Conservation (phyloP, 2,888 invertebrate genomes). For the Dermolepida albohirtum region DNA sequence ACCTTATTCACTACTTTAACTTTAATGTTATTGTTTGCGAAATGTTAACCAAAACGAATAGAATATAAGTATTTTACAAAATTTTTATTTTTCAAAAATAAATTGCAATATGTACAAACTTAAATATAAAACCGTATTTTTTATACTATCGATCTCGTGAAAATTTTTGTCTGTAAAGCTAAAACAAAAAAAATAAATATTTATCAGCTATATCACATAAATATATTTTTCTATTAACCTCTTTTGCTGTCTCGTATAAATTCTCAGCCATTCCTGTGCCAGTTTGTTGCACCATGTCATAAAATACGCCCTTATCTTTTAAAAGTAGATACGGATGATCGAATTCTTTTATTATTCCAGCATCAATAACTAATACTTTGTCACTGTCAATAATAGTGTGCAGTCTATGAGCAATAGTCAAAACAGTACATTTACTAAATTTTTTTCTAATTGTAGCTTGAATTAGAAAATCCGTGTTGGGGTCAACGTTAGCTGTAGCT, state of each 20-base stretch:
- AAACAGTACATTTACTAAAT: conserved; percentile 82
- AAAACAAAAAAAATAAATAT: not conserved
- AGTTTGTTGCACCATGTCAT: conserved; percentile 77
- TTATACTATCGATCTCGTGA: too few species aligned
- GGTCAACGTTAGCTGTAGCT: conserved; percentile 88
- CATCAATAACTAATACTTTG: conserved; percentile 86
- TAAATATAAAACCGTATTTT: not conserved
- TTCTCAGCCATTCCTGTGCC: conserved; percentile 65
- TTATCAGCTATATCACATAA: not conserved
- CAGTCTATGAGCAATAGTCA: conserved; percentile 88
- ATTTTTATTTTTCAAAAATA: conserved; percentile 3
- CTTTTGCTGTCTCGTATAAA: conserved; percentile 54
- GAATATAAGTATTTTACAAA: not conserved
- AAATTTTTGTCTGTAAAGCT: not conserved
- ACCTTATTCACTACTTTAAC: too few species aligned
- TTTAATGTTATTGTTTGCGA: too few species aligned
- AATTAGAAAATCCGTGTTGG: conserved; percentile 81
- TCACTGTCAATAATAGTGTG: conserved; percentile 91
- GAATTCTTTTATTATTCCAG: conserved; percentile 80
- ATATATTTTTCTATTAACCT: conserved; percentile 43
- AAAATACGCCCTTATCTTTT: conserved; percentile 73
- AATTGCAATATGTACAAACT: conserved; percentile 6
- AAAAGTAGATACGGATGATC: conserved; percentile 80
- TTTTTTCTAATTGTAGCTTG: conserved; percentile 82
- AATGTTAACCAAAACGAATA: too few species aligned